These are phyloP conservation scores for Nipponia nippon DNA, from an alignment of 2,113 vertebrate genomes.

Conservation along the genomic window DNA sequence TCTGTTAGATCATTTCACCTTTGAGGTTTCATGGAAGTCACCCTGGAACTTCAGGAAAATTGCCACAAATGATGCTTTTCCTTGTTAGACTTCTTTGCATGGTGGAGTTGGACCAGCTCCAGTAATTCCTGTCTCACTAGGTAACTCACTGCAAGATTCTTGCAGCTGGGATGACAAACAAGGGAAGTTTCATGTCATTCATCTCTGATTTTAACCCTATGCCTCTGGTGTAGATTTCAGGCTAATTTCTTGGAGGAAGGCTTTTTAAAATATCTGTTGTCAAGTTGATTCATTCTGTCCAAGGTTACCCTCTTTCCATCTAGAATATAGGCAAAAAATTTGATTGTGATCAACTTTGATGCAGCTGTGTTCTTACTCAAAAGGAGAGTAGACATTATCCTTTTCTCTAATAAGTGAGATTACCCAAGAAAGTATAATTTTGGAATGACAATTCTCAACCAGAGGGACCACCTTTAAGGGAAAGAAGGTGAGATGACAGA, in stretches of 20 bases:
- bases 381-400: not conserved
- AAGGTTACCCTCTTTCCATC: not conserved
- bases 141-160: not conserved
- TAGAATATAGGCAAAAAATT: not conserved
- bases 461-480: not conserved
- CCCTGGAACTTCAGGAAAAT: not conserved
- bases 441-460: not conserved
- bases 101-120: not conserved
- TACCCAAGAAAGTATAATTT: not conserved
- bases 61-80: not conserved
- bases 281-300: not conserved
- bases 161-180: not conserved
- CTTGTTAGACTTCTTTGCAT: not conserved
- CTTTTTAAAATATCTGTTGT: not conserved
- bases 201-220: not conserved
- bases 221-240: not conserved
- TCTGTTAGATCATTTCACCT: not conserved
- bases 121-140: not conserved
- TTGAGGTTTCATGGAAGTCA: not conserved
- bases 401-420: not conserved
- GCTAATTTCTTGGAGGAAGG: not conserved
- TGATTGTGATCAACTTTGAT: not conserved
- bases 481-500: not conserved
- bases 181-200: not conserved
- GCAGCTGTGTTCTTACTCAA: not conserved